Conservation (phyloP, 2,797 vertebrate species). For the Crocodylus rhombifer region DNA sequence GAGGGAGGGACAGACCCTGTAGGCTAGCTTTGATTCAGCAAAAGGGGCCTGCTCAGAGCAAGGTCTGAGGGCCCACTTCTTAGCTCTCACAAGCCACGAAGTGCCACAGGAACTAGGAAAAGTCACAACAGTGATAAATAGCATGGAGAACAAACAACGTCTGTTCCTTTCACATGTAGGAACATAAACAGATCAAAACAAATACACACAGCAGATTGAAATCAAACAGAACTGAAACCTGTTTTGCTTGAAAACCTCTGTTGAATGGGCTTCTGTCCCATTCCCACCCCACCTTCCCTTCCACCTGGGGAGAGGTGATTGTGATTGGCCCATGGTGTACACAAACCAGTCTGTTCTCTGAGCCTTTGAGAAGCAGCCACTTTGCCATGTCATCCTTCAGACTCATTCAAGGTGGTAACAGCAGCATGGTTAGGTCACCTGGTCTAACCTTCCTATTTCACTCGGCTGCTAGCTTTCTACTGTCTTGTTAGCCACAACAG, state of each 20-base stretch:
- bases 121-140: rapidly evolving
- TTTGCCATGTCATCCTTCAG: not conserved
- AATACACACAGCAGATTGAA: not conserved
- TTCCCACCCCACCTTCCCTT: not conserved
- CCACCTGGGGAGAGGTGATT: not conserved
- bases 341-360: not conserved
- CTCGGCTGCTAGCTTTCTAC: not conserved
- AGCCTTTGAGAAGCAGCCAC: not conserved
- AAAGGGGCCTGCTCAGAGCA: not conserved
- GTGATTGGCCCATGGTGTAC: not conserved
- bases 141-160: not conserved
- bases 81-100: not conserved
- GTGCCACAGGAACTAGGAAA: not conserved
- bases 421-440: not conserved
- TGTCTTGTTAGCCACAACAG: not conserved
- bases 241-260: not conserved
- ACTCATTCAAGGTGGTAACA: not conserved
- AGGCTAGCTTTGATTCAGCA: not conserved
- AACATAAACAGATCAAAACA: not conserved
- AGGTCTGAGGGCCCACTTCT: not conserved
- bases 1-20: not conserved
- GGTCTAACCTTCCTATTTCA: not conserved
- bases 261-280: not conserved
- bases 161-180: not conserved
- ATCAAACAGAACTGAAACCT: not conserved